These are phyloP conservation scores for Drosophila robusta DNA, from an alignment of 2,888 invertebrate species.

Conservation along the genomic window DNA sequence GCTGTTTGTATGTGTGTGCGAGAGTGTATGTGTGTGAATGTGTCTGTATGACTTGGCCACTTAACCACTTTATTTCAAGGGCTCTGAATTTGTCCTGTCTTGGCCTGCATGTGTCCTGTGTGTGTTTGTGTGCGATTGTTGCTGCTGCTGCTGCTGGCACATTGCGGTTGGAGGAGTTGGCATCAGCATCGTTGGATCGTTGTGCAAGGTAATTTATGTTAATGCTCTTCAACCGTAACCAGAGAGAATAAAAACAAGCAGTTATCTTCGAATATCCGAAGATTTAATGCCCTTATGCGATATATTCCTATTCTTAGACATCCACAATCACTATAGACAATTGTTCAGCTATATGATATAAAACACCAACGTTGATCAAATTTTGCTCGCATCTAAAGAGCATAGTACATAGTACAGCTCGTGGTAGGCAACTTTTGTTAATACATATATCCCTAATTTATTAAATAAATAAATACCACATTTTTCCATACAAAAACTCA, in stretches of 20 bases:
- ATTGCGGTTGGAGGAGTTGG: constrained; percentile 38
- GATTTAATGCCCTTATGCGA: background rate
- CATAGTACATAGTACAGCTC: too few relatives aligned
- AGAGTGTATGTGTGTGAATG: background rate
- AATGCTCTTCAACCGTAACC: constrained; percentile 64
- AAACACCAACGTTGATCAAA: too few relatives aligned
- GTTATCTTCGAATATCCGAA: background rate
- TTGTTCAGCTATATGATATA: too few relatives aligned
- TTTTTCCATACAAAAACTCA: too few relatives aligned
- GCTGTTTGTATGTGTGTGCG: constrained; percentile 21
- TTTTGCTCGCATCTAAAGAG: too few relatives aligned
- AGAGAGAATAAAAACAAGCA: background rate
- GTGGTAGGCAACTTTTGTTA: too few relatives aligned
- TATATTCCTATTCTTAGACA: background rate
- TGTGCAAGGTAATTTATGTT: constrained; percentile 80
- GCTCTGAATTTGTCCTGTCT: constrained; percentile 58
- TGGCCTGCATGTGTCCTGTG: constrained; percentile 48
- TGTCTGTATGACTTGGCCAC: constrained; percentile 56
- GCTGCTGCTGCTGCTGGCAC: constrained; percentile 40
- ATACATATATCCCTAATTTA: too few relatives aligned
- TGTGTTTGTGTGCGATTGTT: constrained; percentile 35
- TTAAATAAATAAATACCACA: too few relatives aligned
- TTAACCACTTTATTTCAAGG: constrained; percentile 75
- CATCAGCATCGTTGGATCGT: constrained; percentile 54
- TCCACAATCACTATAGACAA: too few relatives aligned